Conservation (phyloP, 1,140 invertebrate species). For the Brachionus angularis region DNA sequence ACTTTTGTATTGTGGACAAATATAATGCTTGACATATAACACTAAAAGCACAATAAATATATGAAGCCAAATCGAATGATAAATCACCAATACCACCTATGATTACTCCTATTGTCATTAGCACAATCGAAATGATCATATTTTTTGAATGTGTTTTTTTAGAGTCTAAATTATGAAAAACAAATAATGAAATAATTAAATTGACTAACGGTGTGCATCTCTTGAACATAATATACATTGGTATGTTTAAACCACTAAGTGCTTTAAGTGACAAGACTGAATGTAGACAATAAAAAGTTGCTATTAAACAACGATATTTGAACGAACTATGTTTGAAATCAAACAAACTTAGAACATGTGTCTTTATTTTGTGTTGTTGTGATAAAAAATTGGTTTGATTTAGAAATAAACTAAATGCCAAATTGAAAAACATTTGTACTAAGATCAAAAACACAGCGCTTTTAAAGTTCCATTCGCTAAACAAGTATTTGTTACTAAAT, state of each 20-base stretch:
- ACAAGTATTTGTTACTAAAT: slow-evolving; percentile 39
- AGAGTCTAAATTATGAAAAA: slow-evolving; percentile 50
- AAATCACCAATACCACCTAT: slow-evolving; percentile 61
- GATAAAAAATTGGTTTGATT: not conserved
- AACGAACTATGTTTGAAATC: not conserved
- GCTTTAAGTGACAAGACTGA: slow-evolving; percentile 58
- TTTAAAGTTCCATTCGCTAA: slow-evolving; percentile 23
- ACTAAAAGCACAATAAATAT: slow-evolving; percentile 58
- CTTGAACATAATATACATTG: slow-evolving; percentile 62
- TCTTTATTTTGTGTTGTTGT: not conserved
- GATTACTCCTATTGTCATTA: slow-evolving; percentile 59
- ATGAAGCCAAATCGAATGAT: slow-evolving; percentile 57
- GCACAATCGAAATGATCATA: slow-evolving; percentile 53
- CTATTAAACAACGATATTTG: not conserved
- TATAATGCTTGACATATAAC: slow-evolving; percentile 60
- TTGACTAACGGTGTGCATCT: slow-evolving; percentile 60
- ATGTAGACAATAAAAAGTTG: slow-evolving; percentile 59
- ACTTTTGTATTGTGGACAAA: slow-evolving; percentile 59
- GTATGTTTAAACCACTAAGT: slow-evolving; percentile 61
- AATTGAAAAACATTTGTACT: slow-evolving; percentile 35
- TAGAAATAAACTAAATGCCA: not conserved
- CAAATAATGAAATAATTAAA: slow-evolving; percentile 55
- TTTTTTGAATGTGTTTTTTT: slow-evolving; percentile 53
- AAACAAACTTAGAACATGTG: not conserved
- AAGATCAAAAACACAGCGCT: slow-evolving; percentile 33